Conservation (phyloP, 2,888 invertebrate genomes). For the Tuta absoluta region DNA sequence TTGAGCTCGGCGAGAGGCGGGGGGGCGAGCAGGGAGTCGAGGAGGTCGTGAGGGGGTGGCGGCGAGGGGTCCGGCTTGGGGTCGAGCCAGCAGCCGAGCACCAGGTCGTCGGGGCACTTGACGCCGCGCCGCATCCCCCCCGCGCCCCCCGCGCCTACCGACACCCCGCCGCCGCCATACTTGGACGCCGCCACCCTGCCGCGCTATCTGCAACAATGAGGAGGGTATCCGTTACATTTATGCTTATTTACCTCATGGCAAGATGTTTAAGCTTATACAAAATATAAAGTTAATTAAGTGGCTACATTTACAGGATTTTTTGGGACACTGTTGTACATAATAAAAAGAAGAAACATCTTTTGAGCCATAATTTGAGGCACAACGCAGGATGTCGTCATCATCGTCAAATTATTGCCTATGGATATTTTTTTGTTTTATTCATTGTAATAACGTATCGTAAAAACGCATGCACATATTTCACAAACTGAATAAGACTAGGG, state of each 20-base stretch:
- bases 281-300: too few species aligned
- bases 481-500: background rate
- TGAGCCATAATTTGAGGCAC: too few species aligned
- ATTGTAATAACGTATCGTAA: background rate
- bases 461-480: conserved; percentile 1
- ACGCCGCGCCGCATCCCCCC: conserved; percentile 79
- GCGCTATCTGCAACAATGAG: conserved; percentile 66
- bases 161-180: conserved; percentile 76
- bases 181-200: conserved; percentile 79
- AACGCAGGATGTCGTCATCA: too few species aligned
- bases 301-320: too few species aligned
- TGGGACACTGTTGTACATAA: too few species aligned
- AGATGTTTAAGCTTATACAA: too few species aligned
- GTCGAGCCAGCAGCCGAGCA: conserved; percentile 88
- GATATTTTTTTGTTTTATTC: background rate
- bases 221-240: conserved; percentile 13
- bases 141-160: conserved; percentile 63
- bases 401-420: too few species aligned
- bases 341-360: too few species aligned
- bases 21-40: conserved; percentile 85
- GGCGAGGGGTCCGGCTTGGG: conserved; percentile 67
- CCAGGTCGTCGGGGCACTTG: conserved; percentile 87
- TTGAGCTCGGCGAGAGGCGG: conserved; percentile 90
- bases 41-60: conserved; percentile 82
- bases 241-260: background rate